Percentiles rank a stretch among this genome's conserved stretches.
Conservation (phyloP, 2,113 vertebrate species). For the Prunella himalayana region DNA sequence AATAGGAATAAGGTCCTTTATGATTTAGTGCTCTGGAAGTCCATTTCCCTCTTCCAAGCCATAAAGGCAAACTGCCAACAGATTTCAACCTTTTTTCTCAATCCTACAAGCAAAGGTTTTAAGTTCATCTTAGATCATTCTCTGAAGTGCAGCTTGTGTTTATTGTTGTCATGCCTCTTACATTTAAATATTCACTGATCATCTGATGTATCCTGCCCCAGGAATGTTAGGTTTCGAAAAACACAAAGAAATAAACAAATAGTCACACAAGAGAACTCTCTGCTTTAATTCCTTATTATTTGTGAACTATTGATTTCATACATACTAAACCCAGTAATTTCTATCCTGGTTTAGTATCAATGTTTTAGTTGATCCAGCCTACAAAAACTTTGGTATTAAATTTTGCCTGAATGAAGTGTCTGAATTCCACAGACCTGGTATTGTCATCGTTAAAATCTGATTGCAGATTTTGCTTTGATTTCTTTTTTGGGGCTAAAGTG, state of each 20-base stretch:
- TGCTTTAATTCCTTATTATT: neutral
- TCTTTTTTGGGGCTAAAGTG: neutral
- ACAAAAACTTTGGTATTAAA: neutral
- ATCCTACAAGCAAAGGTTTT: neutral
- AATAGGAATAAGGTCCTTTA: neutral
- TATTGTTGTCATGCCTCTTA: neutral
- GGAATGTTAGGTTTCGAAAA: neutral
- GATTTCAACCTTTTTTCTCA: neutral
- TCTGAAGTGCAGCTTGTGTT: neutral
- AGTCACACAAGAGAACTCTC: neutral
- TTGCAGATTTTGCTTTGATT: neutral
- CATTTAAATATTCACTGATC: neutral
- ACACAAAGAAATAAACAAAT: neutral
- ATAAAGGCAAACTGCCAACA: neutral
- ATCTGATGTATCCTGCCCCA: neutral
- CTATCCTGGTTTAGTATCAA: neutral
- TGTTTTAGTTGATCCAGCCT: neutral
- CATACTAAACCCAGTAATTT: neutral
- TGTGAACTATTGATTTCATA: neutral
- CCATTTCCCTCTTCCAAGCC: neutral
- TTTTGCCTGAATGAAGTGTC: neutral
- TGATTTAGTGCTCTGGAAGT: neutral
- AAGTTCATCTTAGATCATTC: neutral
- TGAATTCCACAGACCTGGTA: neutral
- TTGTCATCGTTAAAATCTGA: neutral